Conservation (phyloP, 2,888 invertebrate genomes). For the Furcula furcula region DNA sequence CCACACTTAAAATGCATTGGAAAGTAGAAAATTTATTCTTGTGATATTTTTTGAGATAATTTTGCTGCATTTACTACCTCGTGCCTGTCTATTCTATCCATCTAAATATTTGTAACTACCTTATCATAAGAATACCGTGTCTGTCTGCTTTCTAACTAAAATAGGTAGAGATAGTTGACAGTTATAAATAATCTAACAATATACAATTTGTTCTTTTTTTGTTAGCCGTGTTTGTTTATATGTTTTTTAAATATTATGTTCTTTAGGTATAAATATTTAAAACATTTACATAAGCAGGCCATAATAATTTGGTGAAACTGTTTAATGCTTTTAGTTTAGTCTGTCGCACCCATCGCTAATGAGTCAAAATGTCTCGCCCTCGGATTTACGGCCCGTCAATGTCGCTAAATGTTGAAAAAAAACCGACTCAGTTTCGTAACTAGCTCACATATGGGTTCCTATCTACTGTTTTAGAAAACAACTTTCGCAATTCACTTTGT, state of each 20-base stretch:
- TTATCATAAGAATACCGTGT: too few relatives aligned
- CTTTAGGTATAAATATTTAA: not conserved
- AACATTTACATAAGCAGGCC: constrained; percentile 2
- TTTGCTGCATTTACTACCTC: constrained; percentile 20
- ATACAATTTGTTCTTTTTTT: too few relatives aligned
- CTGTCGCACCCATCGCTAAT: constrained; percentile 60
- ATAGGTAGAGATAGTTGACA: too few relatives aligned
- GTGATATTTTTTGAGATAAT: constrained; percentile 47
- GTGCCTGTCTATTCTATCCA: not conserved
- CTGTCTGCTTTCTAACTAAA: too few relatives aligned
- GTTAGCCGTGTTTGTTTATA: too few relatives aligned
- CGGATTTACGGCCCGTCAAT: constrained; percentile 58
- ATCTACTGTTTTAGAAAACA: constrained; percentile 37
- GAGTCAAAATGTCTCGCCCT: constrained; percentile 55
- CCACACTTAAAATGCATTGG: constrained; percentile 77
- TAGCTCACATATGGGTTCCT: constrained; percentile 43
- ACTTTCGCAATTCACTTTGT: constrained; percentile 47
- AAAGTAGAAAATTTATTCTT: constrained; percentile 72
- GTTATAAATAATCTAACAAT: too few relatives aligned
- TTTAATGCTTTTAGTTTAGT: constrained; percentile 35
- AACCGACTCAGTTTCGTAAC: constrained; percentile 58
- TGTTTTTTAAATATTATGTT: not conserved
- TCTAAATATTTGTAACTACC: too few relatives aligned
- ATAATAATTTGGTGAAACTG: constrained; percentile 18
- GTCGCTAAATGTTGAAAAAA: constrained; percentile 66